Conservation (phyloP, 2,797 vertebrate genomes). For the Clarias pachynema region DNA sequence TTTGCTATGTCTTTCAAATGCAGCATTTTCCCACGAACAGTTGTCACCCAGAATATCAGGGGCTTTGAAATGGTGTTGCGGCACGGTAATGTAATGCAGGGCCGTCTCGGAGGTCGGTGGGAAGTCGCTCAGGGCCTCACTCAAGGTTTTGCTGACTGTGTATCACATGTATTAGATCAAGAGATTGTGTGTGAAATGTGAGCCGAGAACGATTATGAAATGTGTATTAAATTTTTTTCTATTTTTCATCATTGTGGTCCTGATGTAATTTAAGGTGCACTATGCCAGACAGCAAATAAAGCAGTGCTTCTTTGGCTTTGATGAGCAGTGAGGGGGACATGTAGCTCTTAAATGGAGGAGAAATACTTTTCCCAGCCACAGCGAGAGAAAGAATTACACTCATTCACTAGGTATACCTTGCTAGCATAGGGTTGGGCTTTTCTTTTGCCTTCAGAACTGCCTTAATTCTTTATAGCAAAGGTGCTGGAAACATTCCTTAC, state of each 20-base stretch:
- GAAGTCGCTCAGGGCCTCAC: neutral
- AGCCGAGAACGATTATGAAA: neutral
- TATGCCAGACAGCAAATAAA: conserved; percentile 4
- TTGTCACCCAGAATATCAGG: neutral
- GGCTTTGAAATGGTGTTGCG: neutral
- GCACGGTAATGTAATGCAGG: neutral
- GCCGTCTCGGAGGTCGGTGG: no score
- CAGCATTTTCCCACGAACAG: neutral
- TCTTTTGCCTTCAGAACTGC: no score
- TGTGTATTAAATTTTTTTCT: neutral
- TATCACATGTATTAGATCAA: neutral
- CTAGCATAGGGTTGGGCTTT: no score
- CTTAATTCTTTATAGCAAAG: no score
- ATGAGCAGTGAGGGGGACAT: neutral
- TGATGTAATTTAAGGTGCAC: neutral
- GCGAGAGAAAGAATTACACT: neutral
- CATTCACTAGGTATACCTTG: no score
- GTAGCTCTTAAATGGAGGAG: neutral
- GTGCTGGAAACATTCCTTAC: no score
- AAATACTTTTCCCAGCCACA: neutral
- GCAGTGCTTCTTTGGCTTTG: neutral
- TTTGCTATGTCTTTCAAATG: conserved; percentile 9
- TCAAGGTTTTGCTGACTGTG: neutral
- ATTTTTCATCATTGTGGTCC: neutral
- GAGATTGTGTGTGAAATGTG: neutral